phyloP scores from a whole-genome alignment of 2,888 invertebrate species.

The Tupiocoris notatus region DNA sequence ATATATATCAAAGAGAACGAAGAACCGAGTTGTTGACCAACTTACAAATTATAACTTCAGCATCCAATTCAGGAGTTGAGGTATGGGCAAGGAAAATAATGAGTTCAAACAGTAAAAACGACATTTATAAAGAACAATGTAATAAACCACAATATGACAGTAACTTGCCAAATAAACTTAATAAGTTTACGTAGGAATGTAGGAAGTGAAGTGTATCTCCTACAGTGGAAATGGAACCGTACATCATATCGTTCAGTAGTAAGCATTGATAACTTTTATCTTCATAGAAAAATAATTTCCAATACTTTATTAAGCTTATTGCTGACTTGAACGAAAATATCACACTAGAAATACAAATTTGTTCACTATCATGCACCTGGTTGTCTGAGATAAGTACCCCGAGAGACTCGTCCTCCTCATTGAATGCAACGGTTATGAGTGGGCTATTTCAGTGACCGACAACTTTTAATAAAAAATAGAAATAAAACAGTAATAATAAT shows the following conservation, averaged over 20 bases:
- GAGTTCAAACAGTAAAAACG: not conserved
- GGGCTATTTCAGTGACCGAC: not conserved
- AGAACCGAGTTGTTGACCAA: too few species aligned
- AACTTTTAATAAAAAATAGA: not conserved
- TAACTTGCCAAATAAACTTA: constrained; percentile 11
- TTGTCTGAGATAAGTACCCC: constrained; percentile 25
- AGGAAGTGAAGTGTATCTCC: constrained; percentile 19
- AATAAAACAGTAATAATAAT: not conserved
- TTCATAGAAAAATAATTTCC: constrained; percentile 32
- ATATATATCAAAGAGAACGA: too few species aligned
- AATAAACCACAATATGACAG: constrained; percentile 29
- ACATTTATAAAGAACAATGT: constrained; percentile 10
- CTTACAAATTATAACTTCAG: too few species aligned
- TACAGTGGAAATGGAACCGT: constrained; percentile 12
- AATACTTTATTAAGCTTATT: constrained; percentile 24
- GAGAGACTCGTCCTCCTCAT: not conserved
- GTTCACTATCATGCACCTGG: constrained; percentile 26
- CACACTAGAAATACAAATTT: constrained; percentile 31
- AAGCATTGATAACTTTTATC: constrained; percentile 18
- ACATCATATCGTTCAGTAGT: constrained; percentile 7
- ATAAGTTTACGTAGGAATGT: constrained; percentile 19
- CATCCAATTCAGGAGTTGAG: too few species aligned
- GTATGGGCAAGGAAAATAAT: not conserved
- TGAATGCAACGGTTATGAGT: not conserved
- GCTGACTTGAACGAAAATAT: constrained; percentile 31